Percentiles rank a stretch among this genome's conserved stretches.
These are phyloP conservation scores for Notarius lentiginosus DNA, from an alignment of 2,113 vertebrate species.

Conservation along the genomic window DNA sequence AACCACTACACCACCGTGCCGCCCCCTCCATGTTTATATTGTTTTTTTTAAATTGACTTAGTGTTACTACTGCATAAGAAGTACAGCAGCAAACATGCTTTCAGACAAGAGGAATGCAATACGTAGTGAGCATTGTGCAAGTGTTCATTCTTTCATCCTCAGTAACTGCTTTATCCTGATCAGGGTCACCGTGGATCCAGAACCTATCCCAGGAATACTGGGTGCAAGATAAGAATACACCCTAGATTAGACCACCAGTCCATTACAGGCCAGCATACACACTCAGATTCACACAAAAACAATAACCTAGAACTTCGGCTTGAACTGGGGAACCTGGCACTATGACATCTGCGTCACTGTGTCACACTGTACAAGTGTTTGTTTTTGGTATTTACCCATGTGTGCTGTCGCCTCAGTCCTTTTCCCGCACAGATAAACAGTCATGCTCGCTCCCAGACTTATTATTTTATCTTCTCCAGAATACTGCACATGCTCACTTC, in stretches of 20 bases:
- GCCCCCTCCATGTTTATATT: not conserved
- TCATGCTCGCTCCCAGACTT: not conserved
- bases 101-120: not conserved
- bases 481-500: conserved; percentile 27
- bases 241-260: not conserved
- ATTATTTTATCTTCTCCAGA: conserved; percentile 17
- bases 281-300: not conserved
- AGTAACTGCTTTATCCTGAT: not conserved
- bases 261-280: not conserved
- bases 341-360: not conserved
- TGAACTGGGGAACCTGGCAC: not conserved
- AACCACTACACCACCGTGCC: too few species aligned
- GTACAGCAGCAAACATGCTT: not conserved
- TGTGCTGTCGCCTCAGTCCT: not conserved
- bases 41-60: conserved; percentile 2
- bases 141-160: not conserved
- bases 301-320: not conserved
- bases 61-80: not conserved
- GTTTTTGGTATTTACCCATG: conserved; percentile 17
- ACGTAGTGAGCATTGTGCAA: not conserved
- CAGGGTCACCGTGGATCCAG: not conserved
- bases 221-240: not conserved
- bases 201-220: not conserved
- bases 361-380: not conserved
- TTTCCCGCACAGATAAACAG: conserved; percentile 7